Conservation (phyloP, 2,888 invertebrate genomes). For the Archaeoteleia sp. region DNA sequence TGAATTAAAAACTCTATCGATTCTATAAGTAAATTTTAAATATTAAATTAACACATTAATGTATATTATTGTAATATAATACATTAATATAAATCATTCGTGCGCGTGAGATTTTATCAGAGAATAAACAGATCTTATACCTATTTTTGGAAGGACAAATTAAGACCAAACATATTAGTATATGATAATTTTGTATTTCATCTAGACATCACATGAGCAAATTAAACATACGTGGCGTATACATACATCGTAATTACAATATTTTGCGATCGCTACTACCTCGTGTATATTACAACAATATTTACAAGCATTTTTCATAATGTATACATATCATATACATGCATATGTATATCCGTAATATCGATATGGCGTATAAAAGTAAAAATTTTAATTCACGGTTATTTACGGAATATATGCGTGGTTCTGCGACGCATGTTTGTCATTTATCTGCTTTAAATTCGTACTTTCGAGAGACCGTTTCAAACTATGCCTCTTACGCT, state of each 20-base stretch:
- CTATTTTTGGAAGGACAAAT: too few species aligned
- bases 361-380: conserved; percentile 54
- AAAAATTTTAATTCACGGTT: conserved; percentile 44
- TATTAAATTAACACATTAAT: too few species aligned
- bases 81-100: too few species aligned
- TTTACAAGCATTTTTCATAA: conserved; percentile 52
- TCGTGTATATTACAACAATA: conserved; percentile 57
- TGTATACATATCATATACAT: conserved; percentile 22
- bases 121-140: too few species aligned
- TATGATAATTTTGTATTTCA: conserved; percentile 54
- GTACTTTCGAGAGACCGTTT: too few species aligned
- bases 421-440: not conserved
- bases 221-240: conserved; percentile 51
- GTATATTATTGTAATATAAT: too few species aligned
- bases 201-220: conserved; percentile 71
- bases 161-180: too few species aligned
- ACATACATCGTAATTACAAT: conserved; percentile 53
- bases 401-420: conserved; percentile 28
- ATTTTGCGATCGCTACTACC: conserved; percentile 44
- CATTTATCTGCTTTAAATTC: not conserved
- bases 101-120: too few species aligned
- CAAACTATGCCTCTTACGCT: too few species aligned
- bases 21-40: too few species aligned
- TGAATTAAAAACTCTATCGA: too few species aligned
- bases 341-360: conserved; percentile 19